phyloP scores from a whole-genome alignment of 2,113 vertebrate species.

The Nycticryphes semicollaris region DNA sequence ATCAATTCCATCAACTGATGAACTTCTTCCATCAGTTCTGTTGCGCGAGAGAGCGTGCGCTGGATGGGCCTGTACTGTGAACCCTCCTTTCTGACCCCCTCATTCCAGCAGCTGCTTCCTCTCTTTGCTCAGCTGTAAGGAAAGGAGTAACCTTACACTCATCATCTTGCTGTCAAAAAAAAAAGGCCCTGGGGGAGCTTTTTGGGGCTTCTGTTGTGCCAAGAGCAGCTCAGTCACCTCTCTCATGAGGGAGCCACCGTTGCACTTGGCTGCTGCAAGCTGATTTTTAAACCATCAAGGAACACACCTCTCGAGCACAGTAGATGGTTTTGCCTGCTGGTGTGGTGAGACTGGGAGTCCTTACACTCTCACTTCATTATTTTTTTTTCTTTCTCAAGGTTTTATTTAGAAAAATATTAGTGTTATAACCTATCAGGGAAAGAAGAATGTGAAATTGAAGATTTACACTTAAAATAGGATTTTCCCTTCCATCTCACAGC shows the following conservation, averaged over 20 bases:
- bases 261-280: not conserved
- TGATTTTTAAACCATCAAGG: not conserved
- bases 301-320: fast-evolving
- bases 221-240: not conserved
- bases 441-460: not conserved
- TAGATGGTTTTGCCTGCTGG: not conserved
- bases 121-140: not conserved
- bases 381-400: not conserved
- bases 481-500: not conserved
- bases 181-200: not conserved
- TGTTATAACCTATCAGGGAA: not conserved
- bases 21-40: not conserved
- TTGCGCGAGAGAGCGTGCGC: not conserved
- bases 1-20: too few relatives aligned
- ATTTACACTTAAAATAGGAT: not conserved
- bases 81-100: not conserved
- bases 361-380: not conserved
- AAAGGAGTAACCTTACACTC: not conserved
- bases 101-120: not conserved
- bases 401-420: not conserved
- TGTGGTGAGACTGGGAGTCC: not conserved
- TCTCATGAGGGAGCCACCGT: fast-evolving
- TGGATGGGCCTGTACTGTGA: not conserved
- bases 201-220: not conserved
- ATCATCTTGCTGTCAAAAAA: not conserved